Conservation (phyloP, 2,797 vertebrate species). For the Graptemys geographica region DNA sequence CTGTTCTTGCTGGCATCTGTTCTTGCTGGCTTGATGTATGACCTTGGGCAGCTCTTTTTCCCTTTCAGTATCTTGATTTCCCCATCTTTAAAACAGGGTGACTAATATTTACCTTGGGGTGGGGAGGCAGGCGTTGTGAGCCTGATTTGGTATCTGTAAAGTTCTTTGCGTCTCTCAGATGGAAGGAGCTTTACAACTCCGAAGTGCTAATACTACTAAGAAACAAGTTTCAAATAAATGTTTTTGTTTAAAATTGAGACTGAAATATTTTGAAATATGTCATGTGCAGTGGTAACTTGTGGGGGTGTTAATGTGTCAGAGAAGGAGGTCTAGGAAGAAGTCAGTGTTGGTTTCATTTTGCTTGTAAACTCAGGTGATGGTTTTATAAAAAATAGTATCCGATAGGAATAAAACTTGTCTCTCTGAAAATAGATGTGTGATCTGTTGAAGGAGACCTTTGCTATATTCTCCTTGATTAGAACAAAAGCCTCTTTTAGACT, state of each 20-base stretch:
- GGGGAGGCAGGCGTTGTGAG: background rate
- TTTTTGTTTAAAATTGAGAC: background rate
- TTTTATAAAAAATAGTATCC: background rate
- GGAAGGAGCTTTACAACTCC: background rate
- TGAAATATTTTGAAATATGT: background rate
- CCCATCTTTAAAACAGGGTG: background rate
- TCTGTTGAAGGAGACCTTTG: slow-evolving; percentile 14
- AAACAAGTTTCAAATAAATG: background rate
- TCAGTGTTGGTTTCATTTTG: background rate
- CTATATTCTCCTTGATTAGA: background rate
- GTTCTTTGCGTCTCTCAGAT: background rate
- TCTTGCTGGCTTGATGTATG: slow-evolving; percentile 34
- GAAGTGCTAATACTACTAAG: background rate
- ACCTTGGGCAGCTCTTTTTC: background rate
- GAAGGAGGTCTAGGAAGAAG: background rate
- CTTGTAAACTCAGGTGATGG: slow-evolving; percentile 17
- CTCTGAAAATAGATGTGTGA: slow-evolving; percentile 5
- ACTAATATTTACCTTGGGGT: background rate
- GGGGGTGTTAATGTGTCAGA: background rate
- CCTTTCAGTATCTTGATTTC: background rate
- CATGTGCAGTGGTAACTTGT: background rate
- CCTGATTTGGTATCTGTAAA: slow-evolving; percentile 3
- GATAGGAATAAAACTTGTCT: slow-evolving; percentile 9
- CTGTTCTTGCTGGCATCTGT: slow-evolving; percentile 44
- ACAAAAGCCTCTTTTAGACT: slow-evolving; percentile 41